Percentiles rank a stretch among this genome's conserved stretches.
These are phyloP conservation scores for Drosophila seguyi DNA, from an alignment of 1,140 invertebrate genomes.

Conservation along the genomic window DNA sequence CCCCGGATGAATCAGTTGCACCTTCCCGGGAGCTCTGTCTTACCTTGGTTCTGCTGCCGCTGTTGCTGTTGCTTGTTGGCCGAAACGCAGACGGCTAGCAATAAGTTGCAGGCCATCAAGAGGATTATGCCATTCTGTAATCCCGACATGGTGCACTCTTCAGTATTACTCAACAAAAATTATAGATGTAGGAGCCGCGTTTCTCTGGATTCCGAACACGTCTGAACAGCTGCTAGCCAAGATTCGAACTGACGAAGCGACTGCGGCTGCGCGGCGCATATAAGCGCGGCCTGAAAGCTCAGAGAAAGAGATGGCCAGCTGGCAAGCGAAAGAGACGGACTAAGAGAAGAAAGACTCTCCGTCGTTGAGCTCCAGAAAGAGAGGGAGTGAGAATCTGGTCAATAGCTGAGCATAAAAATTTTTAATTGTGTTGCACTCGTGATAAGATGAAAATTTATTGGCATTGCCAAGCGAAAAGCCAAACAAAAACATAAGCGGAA, in stretches of 20 bases:
- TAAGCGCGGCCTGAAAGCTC: conserved; percentile 55
- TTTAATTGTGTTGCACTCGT: conserved; percentile 33
- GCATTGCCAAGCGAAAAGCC: conserved; percentile 6
- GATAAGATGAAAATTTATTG: conserved; percentile 53
- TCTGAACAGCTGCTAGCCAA: conserved; percentile 55
- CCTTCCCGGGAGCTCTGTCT: conserved; percentile 15
- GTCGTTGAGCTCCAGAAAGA: conserved; percentile 4
- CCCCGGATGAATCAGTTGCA: conserved; percentile 28
- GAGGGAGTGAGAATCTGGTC: conserved; percentile 45
- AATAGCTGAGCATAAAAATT: conserved; percentile 34
- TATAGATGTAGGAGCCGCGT: background rate
- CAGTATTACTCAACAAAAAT: conserved; percentile 36
- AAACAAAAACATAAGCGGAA: conserved; percentile 11
- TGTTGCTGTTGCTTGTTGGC: conserved; percentile 64
- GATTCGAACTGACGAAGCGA: conserved; percentile 63
- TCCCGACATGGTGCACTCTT: conserved; percentile 57
- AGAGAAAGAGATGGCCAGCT: conserved; percentile 12
- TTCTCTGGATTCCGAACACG: conserved; percentile 28
- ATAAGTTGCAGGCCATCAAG: conserved; percentile 53
- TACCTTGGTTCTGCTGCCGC: conserved; percentile 68
- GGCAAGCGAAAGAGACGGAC: conserved; percentile 12
- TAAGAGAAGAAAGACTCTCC: conserved; percentile 6
- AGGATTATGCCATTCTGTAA: conserved; percentile 52
- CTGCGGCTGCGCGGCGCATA: conserved; percentile 62
- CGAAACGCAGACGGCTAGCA: conserved; percentile 42